Evolutionary conservation across 2,113 vertebrate species (phyloP).

Genomic region (Corythornis vintsioides): DNA sequence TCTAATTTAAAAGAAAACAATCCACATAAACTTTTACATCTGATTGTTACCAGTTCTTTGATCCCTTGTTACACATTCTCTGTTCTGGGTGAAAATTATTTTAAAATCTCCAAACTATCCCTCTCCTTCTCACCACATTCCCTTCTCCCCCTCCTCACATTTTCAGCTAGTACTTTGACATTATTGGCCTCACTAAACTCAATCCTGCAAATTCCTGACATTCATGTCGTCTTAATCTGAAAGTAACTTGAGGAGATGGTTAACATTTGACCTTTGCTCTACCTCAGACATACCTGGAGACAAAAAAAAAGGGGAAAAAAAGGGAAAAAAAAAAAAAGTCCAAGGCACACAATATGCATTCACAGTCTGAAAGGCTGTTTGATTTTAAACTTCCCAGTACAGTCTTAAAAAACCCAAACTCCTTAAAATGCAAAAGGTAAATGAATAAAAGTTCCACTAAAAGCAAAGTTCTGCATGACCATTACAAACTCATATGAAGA

Average conservation of each 20-base stretch:
- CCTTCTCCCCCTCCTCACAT: slow-evolving; percentile 6
- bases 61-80: neutral
- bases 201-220: slow-evolving; percentile 68
- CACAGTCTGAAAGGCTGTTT: slow-evolving; percentile 34
- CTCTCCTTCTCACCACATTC: neutral
- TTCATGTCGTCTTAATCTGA: slow-evolving; percentile 69
- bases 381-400: slow-evolving; percentile 25
- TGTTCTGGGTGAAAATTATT: neutral
- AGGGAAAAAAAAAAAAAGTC: neutral
- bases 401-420: neutral
- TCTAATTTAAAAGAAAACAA: neutral
- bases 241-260: slow-evolving; percentile 67
- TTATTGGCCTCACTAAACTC: slow-evolving; percentile 55
- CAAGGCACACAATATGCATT: slow-evolving; percentile 6
- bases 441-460: neutral
- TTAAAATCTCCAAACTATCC: neutral
- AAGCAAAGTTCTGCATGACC: neutral
- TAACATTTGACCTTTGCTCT: slow-evolving; percentile 71
- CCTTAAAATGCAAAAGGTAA: slow-evolving; percentile 16
- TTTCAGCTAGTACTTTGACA: slow-evolving; percentile 56
- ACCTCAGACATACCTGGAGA: slow-evolving; percentile 67
- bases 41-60: neutral
- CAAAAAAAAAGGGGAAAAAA: neutral
- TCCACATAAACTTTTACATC: neutral
- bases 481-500: neutral